phyloP scores from a whole-genome alignment of 2,888 invertebrate species.

The Erebia palarica region DNA sequence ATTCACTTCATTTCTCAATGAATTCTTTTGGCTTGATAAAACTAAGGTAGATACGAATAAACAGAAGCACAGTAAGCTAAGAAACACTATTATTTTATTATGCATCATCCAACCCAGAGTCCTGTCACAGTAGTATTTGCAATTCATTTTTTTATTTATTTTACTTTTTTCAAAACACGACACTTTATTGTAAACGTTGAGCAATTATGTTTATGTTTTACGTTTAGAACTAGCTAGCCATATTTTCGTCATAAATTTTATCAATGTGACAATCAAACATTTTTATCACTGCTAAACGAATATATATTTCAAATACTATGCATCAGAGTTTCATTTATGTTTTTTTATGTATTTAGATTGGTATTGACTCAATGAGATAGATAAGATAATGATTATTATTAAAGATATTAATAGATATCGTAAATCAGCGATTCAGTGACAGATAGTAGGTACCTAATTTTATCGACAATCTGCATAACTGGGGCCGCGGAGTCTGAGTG shows the following conservation, averaged over 20 bases:
- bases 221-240: background rate
- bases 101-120: slow-evolving; percentile 64
- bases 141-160: slow-evolving; percentile 45
- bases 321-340: background rate
- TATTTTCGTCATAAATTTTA: slow-evolving; percentile 2
- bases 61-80: slow-evolving; percentile 62
- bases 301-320: background rate
- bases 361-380: background rate
- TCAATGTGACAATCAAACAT: slow-evolving; percentile 5
- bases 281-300: background rate
- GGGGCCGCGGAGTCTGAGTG: too few species aligned
- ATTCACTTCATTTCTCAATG: slow-evolving; percentile 48
- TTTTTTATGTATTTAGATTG: background rate
- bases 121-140: slow-evolving; percentile 59
- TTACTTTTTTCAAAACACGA: background rate
- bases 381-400: background rate
- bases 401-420: background rate
- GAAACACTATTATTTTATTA: slow-evolving; percentile 69
- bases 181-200: background rate
- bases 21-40: slow-evolving; percentile 62
- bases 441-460: background rate
- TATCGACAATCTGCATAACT: background rate
- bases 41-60: slow-evolving; percentile 67
- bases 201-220: slow-evolving; percentile 1
- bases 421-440: background rate